Percentiles rank a stretch among this genome's conserved stretches.
These are phyloP conservation scores for Parelbella ahira DNA, from an alignment of 2,888 invertebrate species.

Conservation along the genomic window DNA sequence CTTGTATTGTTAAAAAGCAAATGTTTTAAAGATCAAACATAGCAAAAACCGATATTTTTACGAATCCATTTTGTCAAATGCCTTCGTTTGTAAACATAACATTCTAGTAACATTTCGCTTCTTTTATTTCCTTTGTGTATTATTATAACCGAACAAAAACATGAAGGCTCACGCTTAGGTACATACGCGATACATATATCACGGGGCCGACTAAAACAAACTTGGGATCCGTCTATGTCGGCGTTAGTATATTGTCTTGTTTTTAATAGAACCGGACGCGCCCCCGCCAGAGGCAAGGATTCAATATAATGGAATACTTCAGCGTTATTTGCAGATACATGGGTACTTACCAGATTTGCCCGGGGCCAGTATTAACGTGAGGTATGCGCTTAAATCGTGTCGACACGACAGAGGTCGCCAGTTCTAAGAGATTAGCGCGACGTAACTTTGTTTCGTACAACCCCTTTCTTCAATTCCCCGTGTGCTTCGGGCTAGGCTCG, in stretches of 20 bases:
- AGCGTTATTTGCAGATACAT: slow-evolving; percentile 75
- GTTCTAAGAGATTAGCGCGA: slow-evolving; percentile 37
- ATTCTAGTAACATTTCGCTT: slow-evolving; percentile 6
- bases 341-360: slow-evolving; percentile 66
- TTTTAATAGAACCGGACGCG: slow-evolving; percentile 73
- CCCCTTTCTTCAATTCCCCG: slow-evolving; percentile 35
- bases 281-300: slow-evolving; percentile 69
- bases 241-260: slow-evolving; percentile 60
- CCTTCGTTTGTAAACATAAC: slow-evolving; percentile 11
- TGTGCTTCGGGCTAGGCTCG: slow-evolving; percentile 29
- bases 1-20: no score
- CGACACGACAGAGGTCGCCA: slow-evolving; percentile 43
- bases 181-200: slow-evolving; percentile 21
- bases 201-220: slow-evolving; percentile 23
- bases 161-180: slow-evolving; percentile 21
- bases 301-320: slow-evolving; percentile 79
- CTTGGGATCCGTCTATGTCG: slow-evolving; percentile 22
- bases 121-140: slow-evolving; percentile 21
- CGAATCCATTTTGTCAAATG: slow-evolving; percentile 1
- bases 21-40: no score
- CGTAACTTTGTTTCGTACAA: slow-evolving; percentile 36
- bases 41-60: no score
- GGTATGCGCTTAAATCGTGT: slow-evolving; percentile 53
- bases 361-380: slow-evolving; percentile 64
- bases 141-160: slow-evolving; percentile 21